Evolutionary conservation across 2,888 invertebrate species (phyloP).

Genomic region (Diarsia rubi): DNA sequence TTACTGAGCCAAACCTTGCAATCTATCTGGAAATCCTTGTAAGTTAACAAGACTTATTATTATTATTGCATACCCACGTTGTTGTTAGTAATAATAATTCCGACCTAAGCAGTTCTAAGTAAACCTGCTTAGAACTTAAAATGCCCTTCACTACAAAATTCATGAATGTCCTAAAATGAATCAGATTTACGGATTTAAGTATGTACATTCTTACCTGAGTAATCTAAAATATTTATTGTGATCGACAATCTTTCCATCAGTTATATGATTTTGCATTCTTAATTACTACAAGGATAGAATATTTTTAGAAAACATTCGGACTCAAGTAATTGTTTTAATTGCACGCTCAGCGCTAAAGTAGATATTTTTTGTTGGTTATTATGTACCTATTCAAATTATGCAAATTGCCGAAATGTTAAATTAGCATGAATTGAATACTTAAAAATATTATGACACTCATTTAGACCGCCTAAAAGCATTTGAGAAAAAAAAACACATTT

Average conservation of each 20-base stretch:
- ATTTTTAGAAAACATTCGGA: slow-evolving; percentile 30
- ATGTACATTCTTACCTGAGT: background rate
- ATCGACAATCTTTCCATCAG: slow-evolving; percentile 1
- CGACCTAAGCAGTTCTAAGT: slow-evolving; percentile 45
- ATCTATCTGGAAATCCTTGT: slow-evolving; percentile 63
- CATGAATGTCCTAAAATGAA: slow-evolving; percentile 41
- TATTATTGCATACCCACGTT: slow-evolving; percentile 58
- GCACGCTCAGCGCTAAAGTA: background rate
- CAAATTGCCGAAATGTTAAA: slow-evolving; percentile 6
- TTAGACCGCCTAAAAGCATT: too few relatives aligned
- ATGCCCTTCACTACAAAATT: slow-evolving; percentile 60
- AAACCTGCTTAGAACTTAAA: slow-evolving; percentile 58
- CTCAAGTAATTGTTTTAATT: slow-evolving; percentile 20
- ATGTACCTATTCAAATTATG: slow-evolving; percentile 20
- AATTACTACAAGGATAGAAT: background rate
- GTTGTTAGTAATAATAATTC: slow-evolving; percentile 37
- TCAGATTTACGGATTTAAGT: background rate
- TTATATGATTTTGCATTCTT: slow-evolving; percentile 3
- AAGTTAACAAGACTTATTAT: slow-evolving; percentile 54
- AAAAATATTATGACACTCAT: background rate
- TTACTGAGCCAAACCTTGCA: slow-evolving; percentile 52
- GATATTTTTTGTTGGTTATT: background rate
- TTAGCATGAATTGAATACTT: background rate
- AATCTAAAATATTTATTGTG: slow-evolving; percentile 3
- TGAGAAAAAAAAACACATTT: background rate